phyloP scores from a whole-genome alignment of 53 echinoderm and acorn worm genomes.

The Echinometra lucunter region DNA sequence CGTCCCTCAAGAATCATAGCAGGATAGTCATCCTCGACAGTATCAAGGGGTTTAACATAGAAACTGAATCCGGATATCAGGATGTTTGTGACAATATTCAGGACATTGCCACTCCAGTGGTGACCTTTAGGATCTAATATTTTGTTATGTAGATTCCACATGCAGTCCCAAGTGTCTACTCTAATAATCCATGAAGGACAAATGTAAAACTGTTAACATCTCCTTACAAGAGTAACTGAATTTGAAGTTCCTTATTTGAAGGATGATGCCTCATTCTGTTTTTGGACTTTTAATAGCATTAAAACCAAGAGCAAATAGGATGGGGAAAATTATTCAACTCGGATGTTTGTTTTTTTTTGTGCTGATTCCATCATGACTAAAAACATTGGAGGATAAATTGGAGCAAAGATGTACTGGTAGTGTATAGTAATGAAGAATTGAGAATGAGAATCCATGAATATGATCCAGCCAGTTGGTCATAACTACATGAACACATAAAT shows the following conservation, averaged over 20 bases:
- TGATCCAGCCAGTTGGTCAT: no score
- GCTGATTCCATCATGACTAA: no score
- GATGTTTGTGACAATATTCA: background rate
- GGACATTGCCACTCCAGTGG: background rate
- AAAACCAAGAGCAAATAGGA: background rate
- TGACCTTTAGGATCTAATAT: background rate
- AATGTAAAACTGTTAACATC: background rate
- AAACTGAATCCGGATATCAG: background rate
- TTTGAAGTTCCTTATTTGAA: background rate
- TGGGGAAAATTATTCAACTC: background rate
- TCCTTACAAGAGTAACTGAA: background rate
- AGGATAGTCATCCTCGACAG: background rate
- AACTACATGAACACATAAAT: no score
- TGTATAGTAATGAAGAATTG: no score
- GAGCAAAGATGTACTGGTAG: background rate
- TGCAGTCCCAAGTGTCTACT: background rate
- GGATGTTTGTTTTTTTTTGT: no score
- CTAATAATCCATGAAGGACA: background rate
- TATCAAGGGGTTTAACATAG: background rate
- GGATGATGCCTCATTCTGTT: background rate
- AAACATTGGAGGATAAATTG: background rate
- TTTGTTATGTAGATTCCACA: background rate
- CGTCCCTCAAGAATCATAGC: constrained; percentile 58
- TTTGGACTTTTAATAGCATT: background rate
- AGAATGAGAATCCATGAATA: no score